Percentiles rank a stretch among this genome's conserved stretches.
Conservation (phyloP, 2,797 vertebrate species). For the Fistularia commersonii region DNA sequence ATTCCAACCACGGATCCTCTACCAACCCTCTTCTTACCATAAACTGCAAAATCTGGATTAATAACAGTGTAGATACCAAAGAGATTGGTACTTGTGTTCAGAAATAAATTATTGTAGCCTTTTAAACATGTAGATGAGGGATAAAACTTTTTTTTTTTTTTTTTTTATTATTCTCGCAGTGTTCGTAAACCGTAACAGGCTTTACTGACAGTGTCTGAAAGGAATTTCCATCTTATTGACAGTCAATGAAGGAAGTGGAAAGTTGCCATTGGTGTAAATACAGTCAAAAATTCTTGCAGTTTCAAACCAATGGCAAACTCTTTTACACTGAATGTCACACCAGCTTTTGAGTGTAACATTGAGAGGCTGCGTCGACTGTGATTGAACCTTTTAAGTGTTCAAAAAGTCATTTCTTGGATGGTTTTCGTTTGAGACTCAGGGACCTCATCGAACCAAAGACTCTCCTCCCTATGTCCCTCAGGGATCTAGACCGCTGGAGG, state of each 20-base stretch:
- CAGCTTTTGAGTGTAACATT: conserved; percentile 28
- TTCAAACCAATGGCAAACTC: conserved; percentile 26
- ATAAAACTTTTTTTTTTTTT: no score
- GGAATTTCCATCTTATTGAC: conserved; percentile 20
- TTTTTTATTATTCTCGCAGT: no score
- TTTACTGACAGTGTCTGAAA: conserved; percentile 42
- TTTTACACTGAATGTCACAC: conserved; percentile 41
- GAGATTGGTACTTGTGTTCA: no score
- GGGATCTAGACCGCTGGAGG: conserved; percentile 77
- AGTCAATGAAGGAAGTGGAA: conserved; percentile 7
- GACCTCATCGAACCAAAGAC: conserved; percentile 81
- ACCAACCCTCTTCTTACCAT: no score
- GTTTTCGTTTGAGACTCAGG: conserved; percentile 75
- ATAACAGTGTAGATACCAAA: no score
- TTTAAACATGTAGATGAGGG: no score
- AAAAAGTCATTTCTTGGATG: conserved; percentile 73
- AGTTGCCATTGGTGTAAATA: conserved; percentile 4
- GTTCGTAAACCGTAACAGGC: background rate
- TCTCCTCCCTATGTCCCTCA: conserved; percentile 79
- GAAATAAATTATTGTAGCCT: no score
- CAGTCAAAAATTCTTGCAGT: conserved; percentile 11
- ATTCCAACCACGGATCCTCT: no score
- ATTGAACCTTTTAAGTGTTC: conserved; percentile 24
- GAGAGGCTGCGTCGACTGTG: conserved; percentile 17
- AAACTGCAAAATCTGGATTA: no score